Evolutionary conservation across 2,797 vertebrate genomes (phyloP).

Genomic region (Acrocephalus scirpaceus): DNA sequence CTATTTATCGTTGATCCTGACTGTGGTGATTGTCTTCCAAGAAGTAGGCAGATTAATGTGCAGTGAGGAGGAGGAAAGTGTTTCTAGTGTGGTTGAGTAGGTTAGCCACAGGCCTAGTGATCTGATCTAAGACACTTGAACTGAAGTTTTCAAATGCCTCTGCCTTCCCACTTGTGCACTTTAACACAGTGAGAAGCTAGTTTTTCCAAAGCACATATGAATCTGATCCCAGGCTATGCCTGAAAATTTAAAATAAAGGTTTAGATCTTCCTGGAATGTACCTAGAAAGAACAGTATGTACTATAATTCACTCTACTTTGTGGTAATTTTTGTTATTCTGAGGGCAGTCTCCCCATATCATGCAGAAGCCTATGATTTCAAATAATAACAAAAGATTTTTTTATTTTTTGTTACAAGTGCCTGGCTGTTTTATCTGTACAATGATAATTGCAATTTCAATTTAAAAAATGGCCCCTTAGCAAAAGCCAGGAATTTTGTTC

Average conservation of each 20-base stretch:
- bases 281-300: background rate
- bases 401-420: background rate
- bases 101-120: conserved; percentile 2
- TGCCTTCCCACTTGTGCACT: conserved; percentile 32
- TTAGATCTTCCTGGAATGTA: background rate
- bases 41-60: background rate
- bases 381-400: background rate
- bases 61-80: background rate
- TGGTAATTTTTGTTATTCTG: conserved; percentile 35
- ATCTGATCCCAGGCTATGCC: background rate
- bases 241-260: conserved; percentile 10
- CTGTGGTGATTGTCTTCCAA: background rate
- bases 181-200: conserved; percentile 28
- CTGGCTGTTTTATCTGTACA: background rate
- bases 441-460: conserved; percentile 12
- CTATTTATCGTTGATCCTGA: conserved; percentile 14
- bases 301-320: background rate
- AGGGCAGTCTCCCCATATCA: background rate
- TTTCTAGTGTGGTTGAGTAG: conserved; percentile 7
- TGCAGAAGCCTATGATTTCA: background rate
- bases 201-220: background rate
- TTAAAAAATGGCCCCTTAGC: conserved; percentile 1
- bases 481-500: conserved; percentile 38
- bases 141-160: conserved; percentile 33
- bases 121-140: background rate